Evolutionary conservation across 2,797 vertebrate species (phyloP).

Genomic region (Pipistrellus nathusii): DNA sequence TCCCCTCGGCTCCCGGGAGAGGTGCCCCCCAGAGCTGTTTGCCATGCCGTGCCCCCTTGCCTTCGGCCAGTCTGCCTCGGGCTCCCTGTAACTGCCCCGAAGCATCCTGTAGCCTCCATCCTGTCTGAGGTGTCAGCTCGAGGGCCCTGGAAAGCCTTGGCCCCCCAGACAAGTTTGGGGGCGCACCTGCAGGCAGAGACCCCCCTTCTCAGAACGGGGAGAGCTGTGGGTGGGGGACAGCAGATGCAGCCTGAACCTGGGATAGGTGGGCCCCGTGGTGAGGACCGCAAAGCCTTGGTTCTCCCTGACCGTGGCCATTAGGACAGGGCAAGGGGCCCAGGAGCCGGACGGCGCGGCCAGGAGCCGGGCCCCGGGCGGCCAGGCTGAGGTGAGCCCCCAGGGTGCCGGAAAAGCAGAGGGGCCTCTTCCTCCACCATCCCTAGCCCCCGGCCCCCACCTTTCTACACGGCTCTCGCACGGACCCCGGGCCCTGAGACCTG

Average conservation of each 20-base stretch:
- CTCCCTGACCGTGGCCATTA: neutral
- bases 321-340: neutral
- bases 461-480: neutral
- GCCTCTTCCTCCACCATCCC: neutral
- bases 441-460: neutral
- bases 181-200: conserved; percentile 86
- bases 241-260: neutral
- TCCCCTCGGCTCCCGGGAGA: neutral
- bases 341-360: too few species aligned
- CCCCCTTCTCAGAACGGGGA: conserved; percentile 87
- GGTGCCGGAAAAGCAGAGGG: rapidly evolving
- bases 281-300: neutral
- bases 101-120: neutral
- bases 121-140: neutral
- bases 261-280: neutral
- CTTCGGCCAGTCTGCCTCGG: neutral
- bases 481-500: neutral
- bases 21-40: neutral
- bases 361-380: neutral
- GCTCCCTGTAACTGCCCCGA: neutral
- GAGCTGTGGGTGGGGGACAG: neutral
- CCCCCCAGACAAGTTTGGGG: neutral
- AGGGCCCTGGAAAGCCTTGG: neutral
- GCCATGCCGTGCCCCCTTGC: neutral
- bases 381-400: neutral